phyloP scores from a whole-genome alignment of 2,888 invertebrate species.

The Phragmatobia fuliginosa region DNA sequence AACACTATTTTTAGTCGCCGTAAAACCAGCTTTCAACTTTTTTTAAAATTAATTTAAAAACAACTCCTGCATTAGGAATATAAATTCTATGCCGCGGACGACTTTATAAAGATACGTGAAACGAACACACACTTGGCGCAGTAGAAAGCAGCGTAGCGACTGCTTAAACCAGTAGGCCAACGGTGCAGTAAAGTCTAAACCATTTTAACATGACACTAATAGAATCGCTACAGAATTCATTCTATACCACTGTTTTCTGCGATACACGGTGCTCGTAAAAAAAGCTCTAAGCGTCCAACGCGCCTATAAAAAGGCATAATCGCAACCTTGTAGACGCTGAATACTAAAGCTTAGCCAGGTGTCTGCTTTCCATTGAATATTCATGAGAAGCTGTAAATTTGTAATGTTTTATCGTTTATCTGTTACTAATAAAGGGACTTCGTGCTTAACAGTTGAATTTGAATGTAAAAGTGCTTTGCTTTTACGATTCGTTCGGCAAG shows the following conservation, averaged over 20 bases:
- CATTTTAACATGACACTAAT: background rate
- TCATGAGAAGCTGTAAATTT: slow-evolving; percentile 62
- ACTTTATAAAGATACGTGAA: too few species aligned
- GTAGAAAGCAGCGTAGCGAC: too few species aligned
- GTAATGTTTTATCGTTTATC: slow-evolving; percentile 56
- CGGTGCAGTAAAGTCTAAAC: background rate
- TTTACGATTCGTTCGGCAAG: slow-evolving; percentile 1
- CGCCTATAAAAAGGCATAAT: slow-evolving; percentile 77
- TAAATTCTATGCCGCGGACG: too few species aligned
- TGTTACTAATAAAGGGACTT: slow-evolving; percentile 51
- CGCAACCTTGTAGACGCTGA: slow-evolving; percentile 66
- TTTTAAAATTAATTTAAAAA: too few species aligned
- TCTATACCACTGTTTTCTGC: slow-evolving; percentile 37
- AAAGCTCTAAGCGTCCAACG: slow-evolving; percentile 76
- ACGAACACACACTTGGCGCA: too few species aligned
- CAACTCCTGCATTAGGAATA: too few species aligned
- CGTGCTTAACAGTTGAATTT: slow-evolving; percentile 7
- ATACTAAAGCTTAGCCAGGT: slow-evolving; percentile 57
- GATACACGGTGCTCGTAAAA: slow-evolving; percentile 74
- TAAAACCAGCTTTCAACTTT: too few species aligned
- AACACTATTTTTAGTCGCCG: too few species aligned
- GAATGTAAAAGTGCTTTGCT: background rate
- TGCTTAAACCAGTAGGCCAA: too few species aligned
- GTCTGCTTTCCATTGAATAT: slow-evolving; percentile 60
- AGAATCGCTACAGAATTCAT: slow-evolving; percentile 25